Evolutionary conservation across 2,797 vertebrate species (phyloP).

Genomic region (Enteromius afrohamiltoni): DNA sequence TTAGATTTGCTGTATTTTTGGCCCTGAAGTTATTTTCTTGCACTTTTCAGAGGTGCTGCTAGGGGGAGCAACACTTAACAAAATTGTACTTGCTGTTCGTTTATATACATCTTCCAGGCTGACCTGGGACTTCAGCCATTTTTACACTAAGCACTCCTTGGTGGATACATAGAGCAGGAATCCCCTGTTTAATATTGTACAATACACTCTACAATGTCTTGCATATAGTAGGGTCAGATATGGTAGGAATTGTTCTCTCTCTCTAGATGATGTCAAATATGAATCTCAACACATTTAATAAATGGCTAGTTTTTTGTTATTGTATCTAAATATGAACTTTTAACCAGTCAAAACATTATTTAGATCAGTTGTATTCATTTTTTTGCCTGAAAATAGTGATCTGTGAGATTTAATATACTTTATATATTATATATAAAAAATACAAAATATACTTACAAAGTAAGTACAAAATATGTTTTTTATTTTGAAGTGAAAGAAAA

Average conservation of each 20-base stretch:
- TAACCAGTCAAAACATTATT: not conserved
- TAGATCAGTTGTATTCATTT: too few relatives aligned
- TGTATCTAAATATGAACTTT: not conserved
- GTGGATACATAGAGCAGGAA: not conserved
- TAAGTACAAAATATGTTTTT: not conserved
- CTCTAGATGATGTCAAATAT: not conserved
- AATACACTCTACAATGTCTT: not conserved
- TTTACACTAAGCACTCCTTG: not conserved
- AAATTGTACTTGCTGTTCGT: not conserved
- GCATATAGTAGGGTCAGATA: not conserved
- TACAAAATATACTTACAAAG: too few relatives aligned
- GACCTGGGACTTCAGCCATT: not conserved
- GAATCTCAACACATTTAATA: not conserved
- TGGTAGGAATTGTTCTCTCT: not conserved
- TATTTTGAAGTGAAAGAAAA: not conserved
- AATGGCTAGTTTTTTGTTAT: not conserved
- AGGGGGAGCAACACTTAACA: constrained; percentile 23
- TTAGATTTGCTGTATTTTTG: constrained; percentile 37
- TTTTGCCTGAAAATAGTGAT: not conserved
- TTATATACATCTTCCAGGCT: not conserved
- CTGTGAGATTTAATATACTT: not conserved
- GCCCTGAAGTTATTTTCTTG: constrained; percentile 19
- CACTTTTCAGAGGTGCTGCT: constrained; percentile 26
- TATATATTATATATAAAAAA: not conserved
- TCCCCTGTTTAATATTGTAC: not conserved